Base-by-base conservation (phyloP, 2,888 invertebrate genomes). In the Epinotia demarniana region DNA sequence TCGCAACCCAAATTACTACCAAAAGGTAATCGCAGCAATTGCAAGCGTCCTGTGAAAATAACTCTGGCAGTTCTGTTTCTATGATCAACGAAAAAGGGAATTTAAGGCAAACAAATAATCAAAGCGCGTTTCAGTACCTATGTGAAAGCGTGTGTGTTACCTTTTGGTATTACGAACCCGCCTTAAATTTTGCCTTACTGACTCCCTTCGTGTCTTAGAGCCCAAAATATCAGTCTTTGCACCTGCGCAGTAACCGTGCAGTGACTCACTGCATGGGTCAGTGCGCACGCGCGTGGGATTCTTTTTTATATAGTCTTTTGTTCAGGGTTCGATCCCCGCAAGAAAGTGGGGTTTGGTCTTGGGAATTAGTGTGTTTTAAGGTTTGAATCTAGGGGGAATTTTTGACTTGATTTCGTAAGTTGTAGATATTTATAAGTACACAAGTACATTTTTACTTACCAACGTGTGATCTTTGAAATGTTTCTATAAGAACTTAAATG, bases 251-350 rank as follows among this genome's bases (percentile, higher is more conserved):
- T 6, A 85, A 86, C 87, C 88, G 78, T 85, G 80, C 60, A 84
- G 68, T 88, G 87, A 88, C 79, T 84, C 86, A 87, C 79, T 46
- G 23, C 81, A 85, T 81, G 89, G 89, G 88, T 89, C 88, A 88
- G 75, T 80, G 86, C 73, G 62, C 83, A 75, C 77, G 81, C 85
- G 87, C 89, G 89, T 89, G 89, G 88, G 89, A 89, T 66, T 71
- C 77, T 79, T 80, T 82, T 73, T 75, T 75, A 27, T 71, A 75
- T 69, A 11, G 69, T 53, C 76, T 69, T 73, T 76, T 76, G 76
- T 76, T 69, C 64, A 64, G 72, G 76, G 75, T 75, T 75, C 70
- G 75, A 71, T 75, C 75, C 75, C 75, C 75, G 58, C 58, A 69
- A 69, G 53, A 73, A 68, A 68, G 58, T 68, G 73, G 53, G 68